These are phyloP conservation scores for Neosilurus hyrtlii DNA, from an alignment of 2,797 vertebrate species.

Conservation along the genomic window DNA sequence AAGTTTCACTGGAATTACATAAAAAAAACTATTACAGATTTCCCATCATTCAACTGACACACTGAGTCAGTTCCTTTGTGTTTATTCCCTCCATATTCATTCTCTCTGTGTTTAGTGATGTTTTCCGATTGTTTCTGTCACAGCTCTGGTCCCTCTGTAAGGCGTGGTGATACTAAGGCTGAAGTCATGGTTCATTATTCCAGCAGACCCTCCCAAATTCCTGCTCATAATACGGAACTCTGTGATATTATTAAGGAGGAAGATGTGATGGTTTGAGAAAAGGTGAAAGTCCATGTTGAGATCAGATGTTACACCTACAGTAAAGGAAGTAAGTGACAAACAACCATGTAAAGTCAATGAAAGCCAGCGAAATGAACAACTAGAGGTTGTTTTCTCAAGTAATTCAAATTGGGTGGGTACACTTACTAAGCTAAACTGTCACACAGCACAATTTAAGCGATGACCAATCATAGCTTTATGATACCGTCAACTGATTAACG, in stretches of 20 bases:
- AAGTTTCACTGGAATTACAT: not conserved
- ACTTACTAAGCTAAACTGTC: too few relatives aligned
- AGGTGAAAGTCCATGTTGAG: not conserved
- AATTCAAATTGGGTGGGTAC: too few relatives aligned
- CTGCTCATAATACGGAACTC: not conserved
- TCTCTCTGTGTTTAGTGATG: not conserved
- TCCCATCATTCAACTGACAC: not conserved
- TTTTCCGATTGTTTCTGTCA: not conserved
- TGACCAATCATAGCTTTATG: too few relatives aligned
- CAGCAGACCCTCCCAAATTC: constrained; percentile 1
- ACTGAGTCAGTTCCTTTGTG: not conserved
- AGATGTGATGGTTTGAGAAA: not conserved
- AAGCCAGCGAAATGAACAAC: too few relatives aligned
- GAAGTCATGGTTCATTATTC: not conserved
- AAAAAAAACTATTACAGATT: not conserved
- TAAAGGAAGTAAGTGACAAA: not conserved
- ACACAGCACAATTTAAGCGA: too few relatives aligned
- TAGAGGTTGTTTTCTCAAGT: too few relatives aligned
- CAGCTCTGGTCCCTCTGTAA: not conserved
- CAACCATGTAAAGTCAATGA: too few relatives aligned
- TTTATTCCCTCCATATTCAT: not conserved
- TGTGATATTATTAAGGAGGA: not conserved
- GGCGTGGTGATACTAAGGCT: not conserved
- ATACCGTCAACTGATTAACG: too few relatives aligned
- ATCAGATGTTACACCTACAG: not conserved